Evolutionary conservation across 2,797 vertebrate genomes (phyloP).

Genomic region (Syncerus caffer): DNA sequence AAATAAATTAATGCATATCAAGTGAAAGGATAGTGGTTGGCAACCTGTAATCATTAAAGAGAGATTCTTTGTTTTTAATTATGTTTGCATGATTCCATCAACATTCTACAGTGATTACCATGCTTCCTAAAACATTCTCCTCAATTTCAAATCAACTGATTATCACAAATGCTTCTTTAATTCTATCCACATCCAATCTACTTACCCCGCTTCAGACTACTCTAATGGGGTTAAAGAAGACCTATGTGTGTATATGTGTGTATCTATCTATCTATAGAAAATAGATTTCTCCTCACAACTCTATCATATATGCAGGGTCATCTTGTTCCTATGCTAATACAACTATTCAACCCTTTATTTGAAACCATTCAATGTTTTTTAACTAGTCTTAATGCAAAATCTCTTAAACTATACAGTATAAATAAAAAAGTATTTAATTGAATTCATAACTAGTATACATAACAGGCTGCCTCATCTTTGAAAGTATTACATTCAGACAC

Average conservation of each 20-base stretch:
- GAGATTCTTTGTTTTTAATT: neutral
- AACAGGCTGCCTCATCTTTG: neutral
- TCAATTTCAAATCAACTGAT: neutral
- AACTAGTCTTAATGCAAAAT: neutral
- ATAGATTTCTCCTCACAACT: neutral
- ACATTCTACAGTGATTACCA: neutral
- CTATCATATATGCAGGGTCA: neutral
- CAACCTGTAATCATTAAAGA: neutral
- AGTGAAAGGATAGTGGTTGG: neutral
- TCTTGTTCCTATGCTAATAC: neutral
- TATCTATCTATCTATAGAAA: neutral
- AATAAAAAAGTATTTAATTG: neutral
- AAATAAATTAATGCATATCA: neutral
- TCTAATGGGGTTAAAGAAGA: neutral
- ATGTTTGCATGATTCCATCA: neutral
- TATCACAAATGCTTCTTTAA: neutral
- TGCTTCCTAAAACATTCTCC: neutral
- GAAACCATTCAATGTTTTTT: neutral
- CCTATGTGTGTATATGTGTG: neutral
- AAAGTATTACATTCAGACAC: neutral
- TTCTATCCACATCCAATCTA: neutral
- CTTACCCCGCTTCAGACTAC: neutral
- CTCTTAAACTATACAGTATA: neutral
- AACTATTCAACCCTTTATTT: neutral
- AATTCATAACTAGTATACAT: neutral